Evolutionary conservation across 2,888 invertebrate species (phyloP).

Genomic region (Bombylius major): DNA sequence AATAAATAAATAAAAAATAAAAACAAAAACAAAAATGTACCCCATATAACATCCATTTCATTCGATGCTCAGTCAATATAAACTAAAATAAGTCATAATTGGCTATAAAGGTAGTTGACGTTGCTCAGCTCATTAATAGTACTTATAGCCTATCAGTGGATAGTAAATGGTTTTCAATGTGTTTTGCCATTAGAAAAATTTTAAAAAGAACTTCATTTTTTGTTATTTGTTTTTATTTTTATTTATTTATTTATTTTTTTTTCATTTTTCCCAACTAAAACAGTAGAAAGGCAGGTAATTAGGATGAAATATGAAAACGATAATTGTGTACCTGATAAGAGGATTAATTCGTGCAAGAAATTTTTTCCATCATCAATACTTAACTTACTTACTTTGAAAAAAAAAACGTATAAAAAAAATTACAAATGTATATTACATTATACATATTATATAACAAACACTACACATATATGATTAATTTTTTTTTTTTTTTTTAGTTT

Average conservation of each 20-base stretch:
- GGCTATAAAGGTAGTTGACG: background rate
- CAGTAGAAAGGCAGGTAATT: background rate
- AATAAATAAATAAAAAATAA: no score
- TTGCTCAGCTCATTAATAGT: background rate
- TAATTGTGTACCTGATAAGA: background rate
- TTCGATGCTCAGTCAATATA: background rate
- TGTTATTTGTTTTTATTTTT: no score
- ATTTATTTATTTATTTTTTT: no score
- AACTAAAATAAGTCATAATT: slow-evolving; percentile 5
- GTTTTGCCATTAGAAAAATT: background rate
- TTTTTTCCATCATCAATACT: no score
- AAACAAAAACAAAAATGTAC: no score
- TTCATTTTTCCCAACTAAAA: background rate
- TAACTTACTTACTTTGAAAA: no score
- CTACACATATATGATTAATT: background rate
- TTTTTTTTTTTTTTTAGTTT: background rate
- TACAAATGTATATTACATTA: no score
- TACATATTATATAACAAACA: no score
- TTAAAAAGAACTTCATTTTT: background rate
- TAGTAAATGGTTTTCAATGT: background rate
- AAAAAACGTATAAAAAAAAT: no score
- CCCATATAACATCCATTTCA: no score
- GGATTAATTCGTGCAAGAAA: background rate
- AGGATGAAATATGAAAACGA: background rate
- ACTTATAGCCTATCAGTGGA: background rate